phyloP scores from a whole-genome alignment of 2,113 vertebrate species.

The Leptocoma aspasia region DNA sequence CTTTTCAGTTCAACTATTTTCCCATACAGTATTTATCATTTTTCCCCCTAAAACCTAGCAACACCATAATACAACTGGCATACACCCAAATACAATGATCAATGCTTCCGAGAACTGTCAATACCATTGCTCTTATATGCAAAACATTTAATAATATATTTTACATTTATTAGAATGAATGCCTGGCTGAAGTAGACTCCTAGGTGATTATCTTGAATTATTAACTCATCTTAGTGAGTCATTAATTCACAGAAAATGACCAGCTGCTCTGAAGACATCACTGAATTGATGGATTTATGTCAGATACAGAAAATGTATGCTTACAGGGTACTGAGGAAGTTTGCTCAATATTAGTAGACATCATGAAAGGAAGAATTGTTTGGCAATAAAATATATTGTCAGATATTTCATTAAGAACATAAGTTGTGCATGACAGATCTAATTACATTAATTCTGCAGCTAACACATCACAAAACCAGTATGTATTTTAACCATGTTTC shows the following conservation, averaged over 20 bases:
- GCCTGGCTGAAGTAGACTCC: neutral
- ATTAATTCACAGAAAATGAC: neutral
- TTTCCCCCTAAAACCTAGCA: neutral
- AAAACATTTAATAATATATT: neutral
- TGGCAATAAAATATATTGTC: neutral
- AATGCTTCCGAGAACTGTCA: neutral
- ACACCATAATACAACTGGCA: neutral
- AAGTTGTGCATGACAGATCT: neutral
- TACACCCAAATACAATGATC: neutral
- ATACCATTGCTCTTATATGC: neutral
- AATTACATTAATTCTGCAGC: neutral
- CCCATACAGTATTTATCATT: neutral
- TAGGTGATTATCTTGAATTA: slow-evolving; percentile 5
- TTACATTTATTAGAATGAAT: neutral
- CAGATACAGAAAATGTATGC: neutral
- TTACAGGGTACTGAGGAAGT: neutral
- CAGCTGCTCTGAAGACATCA: neutral
- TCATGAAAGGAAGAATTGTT: neutral
- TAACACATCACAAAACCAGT: neutral
- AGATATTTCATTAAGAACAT: neutral
- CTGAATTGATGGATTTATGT: neutral
- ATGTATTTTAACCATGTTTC: neutral
- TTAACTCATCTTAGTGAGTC: neutral
- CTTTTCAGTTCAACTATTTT: neutral
- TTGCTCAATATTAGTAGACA: neutral